Conservation (phyloP, 1,140 invertebrate genomes). For the Scaptomyza hsui region DNA sequence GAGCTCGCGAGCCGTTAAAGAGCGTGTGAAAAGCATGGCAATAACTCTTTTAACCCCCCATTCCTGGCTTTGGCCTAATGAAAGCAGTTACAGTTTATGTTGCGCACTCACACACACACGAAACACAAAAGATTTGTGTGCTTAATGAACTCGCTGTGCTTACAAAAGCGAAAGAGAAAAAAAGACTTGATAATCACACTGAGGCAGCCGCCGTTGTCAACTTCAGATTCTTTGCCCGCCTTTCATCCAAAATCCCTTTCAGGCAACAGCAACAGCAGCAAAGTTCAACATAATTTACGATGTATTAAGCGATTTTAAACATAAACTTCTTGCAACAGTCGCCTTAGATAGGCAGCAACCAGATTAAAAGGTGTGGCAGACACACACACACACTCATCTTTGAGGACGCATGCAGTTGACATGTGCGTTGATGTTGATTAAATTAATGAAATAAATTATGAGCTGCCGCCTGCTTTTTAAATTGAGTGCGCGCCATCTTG, state of each 20-base stretch:
- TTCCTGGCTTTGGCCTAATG: conserved; percentile 59
- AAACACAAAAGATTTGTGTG: conserved; percentile 38
- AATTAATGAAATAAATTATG: conserved; percentile 83
- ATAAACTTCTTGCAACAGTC: conserved; percentile 58
- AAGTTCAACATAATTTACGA: conserved; percentile 77
- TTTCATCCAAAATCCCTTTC: conserved; percentile 1
- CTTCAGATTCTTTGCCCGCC: conserved; percentile 19
- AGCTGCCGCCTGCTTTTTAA: conserved; percentile 68
- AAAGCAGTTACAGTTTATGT: conserved; percentile 73
- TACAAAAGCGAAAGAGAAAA: conserved; percentile 1
- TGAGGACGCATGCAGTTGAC: conserved; percentile 71
- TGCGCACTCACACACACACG: conserved; percentile 42
- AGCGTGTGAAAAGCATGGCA: conserved; percentile 72
- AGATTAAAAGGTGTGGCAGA: conserved; percentile 43
- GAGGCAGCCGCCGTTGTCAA: conserved; percentile 31
- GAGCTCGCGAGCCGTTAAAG: conserved; percentile 34
- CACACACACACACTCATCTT: conserved; percentile 25
- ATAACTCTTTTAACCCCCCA: conserved; percentile 66
- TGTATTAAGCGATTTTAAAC: conserved; percentile 80
- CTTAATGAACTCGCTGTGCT: conserved; percentile 47
- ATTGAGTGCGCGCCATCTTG: conserved; percentile 79
- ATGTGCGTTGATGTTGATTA: conserved; percentile 79
- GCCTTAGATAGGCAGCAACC: conserved; percentile 17
- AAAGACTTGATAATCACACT: conserved; percentile 48
- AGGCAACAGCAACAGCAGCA: not conserved